Conservation (phyloP, 2,113 vertebrate genomes). For the Neopipo cinnamomea region DNA sequence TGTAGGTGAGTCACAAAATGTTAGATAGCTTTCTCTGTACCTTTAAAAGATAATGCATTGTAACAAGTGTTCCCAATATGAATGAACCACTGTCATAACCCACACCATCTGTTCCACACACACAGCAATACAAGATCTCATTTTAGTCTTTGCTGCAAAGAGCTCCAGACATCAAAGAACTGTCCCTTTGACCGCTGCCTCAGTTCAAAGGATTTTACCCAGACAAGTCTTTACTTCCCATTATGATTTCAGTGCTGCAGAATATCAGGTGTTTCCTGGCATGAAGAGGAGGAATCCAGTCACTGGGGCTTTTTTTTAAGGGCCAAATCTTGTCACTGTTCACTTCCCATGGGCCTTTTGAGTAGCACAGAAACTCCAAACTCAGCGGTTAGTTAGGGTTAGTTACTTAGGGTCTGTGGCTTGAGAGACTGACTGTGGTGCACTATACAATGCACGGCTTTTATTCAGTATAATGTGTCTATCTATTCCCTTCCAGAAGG, state of each 20-base stretch:
- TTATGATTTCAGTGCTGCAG: constrained; percentile 14
- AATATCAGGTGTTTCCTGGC: background rate
- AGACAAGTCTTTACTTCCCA: background rate
- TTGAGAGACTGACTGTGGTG: constrained; percentile 29
- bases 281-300: constrained; percentile 34
- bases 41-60: constrained; percentile 62
- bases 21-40: constrained; percentile 54
- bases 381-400: constrained; percentile 42
- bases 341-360: constrained; percentile 41
- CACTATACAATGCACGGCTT: background rate
- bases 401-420: constrained; percentile 4
- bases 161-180: constrained; percentile 50
- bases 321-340: background rate
- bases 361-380: constrained; percentile 19
- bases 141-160: constrained; percentile 53
- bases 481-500: background rate
- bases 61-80: constrained; percentile 47
- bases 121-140: background rate
- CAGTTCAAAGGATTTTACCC: constrained; percentile 40
- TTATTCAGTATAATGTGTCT: background rate
- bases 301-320: background rate
- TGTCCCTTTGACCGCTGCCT: constrained; percentile 55
- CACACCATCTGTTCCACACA: constrained; percentile 23
- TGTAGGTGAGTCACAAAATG: constrained; percentile 67
- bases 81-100: constrained; percentile 60